Conservation (phyloP, 2,888 invertebrate genomes). For the Steinernema hermaphroditum region DNA sequence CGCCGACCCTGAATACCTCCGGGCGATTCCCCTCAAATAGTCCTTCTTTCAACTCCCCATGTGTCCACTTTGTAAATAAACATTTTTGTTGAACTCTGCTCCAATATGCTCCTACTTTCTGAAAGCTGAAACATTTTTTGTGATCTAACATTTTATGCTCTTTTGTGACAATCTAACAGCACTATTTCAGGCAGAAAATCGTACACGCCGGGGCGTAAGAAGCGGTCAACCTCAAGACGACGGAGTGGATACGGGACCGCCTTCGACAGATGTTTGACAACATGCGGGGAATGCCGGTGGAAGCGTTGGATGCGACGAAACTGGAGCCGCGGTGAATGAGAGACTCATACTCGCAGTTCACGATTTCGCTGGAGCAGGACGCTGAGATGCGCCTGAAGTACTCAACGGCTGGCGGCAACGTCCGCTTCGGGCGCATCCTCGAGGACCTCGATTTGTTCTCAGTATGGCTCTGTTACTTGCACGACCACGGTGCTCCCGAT, state of each 20-base stretch:
- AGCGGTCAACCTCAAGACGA: neutral
- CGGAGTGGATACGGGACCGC: neutral
- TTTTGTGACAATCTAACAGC: too few relatives aligned
- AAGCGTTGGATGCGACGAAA: neutral
- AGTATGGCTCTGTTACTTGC: constrained; percentile 76
- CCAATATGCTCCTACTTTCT: too few relatives aligned
- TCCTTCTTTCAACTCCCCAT: neutral
- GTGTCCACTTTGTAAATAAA: too few relatives aligned
- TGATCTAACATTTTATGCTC: too few relatives aligned
- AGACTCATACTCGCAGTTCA: constrained; percentile 35
- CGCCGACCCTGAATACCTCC: constrained; percentile 63
- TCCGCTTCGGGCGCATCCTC: constrained; percentile 76
- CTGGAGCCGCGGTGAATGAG: neutral
- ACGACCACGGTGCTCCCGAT: constrained; percentile 68
- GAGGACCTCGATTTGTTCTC: constrained; percentile 65
- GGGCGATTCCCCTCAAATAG: constrained; percentile 42
- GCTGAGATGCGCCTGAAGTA: constrained; percentile 42
- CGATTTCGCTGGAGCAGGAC: constrained; percentile 47
- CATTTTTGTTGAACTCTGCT: too few relatives aligned
- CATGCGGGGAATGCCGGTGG: neutral
- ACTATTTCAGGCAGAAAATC: neutral
- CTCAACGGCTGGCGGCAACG: constrained; percentile 63
- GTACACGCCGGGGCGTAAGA: neutral
- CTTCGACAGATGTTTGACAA: neutral
- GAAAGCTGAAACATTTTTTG: too few relatives aligned